A percentile compares a stretch with the other conserved stretches of the same genome.
phyloP scores from a whole-genome alignment of 2,888 invertebrate species.

The Drosophila glabriapex region DNA sequence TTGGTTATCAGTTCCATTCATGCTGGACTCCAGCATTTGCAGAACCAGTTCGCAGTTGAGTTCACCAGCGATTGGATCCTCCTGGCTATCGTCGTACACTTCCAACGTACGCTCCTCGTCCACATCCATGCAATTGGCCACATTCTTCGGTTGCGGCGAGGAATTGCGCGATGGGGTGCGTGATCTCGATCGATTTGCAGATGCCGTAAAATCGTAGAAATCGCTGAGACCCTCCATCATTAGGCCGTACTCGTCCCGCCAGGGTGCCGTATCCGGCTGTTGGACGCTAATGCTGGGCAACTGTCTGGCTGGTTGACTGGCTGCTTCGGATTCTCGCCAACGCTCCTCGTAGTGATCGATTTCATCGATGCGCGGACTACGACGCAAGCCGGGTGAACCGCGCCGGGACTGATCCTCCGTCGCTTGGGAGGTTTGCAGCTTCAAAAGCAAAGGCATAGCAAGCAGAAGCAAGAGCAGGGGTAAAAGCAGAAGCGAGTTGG shows the following conservation, averaged over 20 bases:
- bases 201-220: conserved; percentile 84
- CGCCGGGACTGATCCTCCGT: conserved; percentile 67
- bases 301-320: conserved; percentile 18
- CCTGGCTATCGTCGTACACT: conserved; percentile 73
- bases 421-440: conserved; percentile 76
- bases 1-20: conserved; percentile 29
- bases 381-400: conserved; percentile 75
- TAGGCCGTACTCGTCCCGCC: conserved; percentile 81
- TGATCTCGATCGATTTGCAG: conserved; percentile 83
- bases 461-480: conserved; percentile 45
- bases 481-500: conserved; percentile 21
- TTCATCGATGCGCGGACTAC: conserved; percentile 84
- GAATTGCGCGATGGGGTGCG: conserved; percentile 74
- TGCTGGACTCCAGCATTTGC: conserved; percentile 61
- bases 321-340: conserved; percentile 61
- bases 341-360: conserved; percentile 82
- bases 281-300: conserved; percentile 58
- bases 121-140: conserved; percentile 66
- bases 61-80: conserved; percentile 44
- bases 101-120: conserved; percentile 57
- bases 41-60: conserved; percentile 66
- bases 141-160: conserved; percentile 77
- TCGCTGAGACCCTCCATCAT: conserved; percentile 84
- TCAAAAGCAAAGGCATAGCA: conserved; percentile 28
- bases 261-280: conserved; percentile 77